Evolutionary conservation across 2,797 vertebrate species (phyloP), one percentile per base, ranked within the genome.

Genomic region (Esox masquinongy): DNA sequence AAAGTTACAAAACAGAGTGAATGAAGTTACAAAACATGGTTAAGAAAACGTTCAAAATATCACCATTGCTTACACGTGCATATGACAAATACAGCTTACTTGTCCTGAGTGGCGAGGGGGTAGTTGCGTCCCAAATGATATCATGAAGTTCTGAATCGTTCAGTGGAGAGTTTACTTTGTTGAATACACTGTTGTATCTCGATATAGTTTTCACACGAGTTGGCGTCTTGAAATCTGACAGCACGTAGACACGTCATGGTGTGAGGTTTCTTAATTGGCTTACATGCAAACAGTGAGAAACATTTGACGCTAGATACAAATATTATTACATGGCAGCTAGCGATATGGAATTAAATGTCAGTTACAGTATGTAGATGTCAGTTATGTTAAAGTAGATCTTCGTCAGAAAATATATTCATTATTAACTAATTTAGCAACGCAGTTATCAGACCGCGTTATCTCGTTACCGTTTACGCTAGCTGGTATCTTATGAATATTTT

Each of bases 101-200:
- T 47, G 84, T 87, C 72, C 92, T 92, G 77, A 74, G 82, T 12
- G 95, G 89, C 12, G 92, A 84, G 4, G 97, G 97, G 61, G 97
- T 97, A 4, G 96, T 92, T 26, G 95, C 94, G 83, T 99, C 97
- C 97, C 97, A 99, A 82, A 99, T 93, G 78, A 99, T 99, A 86
- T 99, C 97, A 72, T 95, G 96, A 47, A 91, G 77, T 36, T 98
- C 97, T 0, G 86, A 87, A 74, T 99, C 97, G 51, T 93, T 95
- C 31, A 88, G 84, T 7, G 96, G 97, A 78, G 97, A 98, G 47
- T 93, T 91, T 0, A 8, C 82, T 61, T 26, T 24, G 0, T 74
- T 74, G 56, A 80, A 82, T 14, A 15, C 77, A 0, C 36, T 73
- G 0, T n/a, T 72, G 1, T 75, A 66, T 80, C 75, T 83, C 56